These are phyloP conservation scores for Yponomeuta malinellus DNA, from an alignment of 2,888 invertebrate species.

Conservation along the genomic window DNA sequence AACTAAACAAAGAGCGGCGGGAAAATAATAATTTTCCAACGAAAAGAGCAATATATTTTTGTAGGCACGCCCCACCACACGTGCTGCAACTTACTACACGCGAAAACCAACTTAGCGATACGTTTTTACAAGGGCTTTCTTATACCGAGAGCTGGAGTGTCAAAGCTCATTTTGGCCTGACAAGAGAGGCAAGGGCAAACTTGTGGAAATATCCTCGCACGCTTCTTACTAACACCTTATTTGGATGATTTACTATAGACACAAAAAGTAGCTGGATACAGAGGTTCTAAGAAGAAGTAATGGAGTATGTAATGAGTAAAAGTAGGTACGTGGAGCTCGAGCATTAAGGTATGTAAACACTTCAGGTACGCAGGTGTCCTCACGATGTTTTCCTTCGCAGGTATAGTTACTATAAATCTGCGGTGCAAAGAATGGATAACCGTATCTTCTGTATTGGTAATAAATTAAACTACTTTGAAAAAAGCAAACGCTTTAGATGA, in stretches of 20 bases:
- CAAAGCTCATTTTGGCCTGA: neutral
- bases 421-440: too few relatives aligned
- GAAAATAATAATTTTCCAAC: slow-evolving; percentile 10
- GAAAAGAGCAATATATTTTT: slow-evolving; percentile 7
- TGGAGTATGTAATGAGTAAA: neutral
- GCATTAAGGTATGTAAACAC: too few relatives aligned
- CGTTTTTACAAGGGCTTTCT: neutral
- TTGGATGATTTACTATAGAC: slow-evolving; percentile 12
- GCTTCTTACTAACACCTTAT: slow-evolving; percentile 12
- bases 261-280: neutral
- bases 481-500: too few relatives aligned
- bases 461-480: too few relatives aligned
- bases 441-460: too few relatives aligned
- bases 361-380: too few relatives aligned
- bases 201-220: neutral
- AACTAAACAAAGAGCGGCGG: slow-evolving; percentile 8
- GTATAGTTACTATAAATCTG: too few relatives aligned
- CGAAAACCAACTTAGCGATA: neutral
- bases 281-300: neutral
- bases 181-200: neutral
- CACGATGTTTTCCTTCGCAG: too few relatives aligned
- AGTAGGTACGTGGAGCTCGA: neutral
- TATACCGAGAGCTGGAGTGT: neutral
- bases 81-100: slow-evolving; percentile 4
- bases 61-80: slow-evolving; percentile 13